These are phyloP conservation scores for Urophycis tenuis DNA, from an alignment of 2,797 vertebrate species.

Conservation along the genomic window DNA sequence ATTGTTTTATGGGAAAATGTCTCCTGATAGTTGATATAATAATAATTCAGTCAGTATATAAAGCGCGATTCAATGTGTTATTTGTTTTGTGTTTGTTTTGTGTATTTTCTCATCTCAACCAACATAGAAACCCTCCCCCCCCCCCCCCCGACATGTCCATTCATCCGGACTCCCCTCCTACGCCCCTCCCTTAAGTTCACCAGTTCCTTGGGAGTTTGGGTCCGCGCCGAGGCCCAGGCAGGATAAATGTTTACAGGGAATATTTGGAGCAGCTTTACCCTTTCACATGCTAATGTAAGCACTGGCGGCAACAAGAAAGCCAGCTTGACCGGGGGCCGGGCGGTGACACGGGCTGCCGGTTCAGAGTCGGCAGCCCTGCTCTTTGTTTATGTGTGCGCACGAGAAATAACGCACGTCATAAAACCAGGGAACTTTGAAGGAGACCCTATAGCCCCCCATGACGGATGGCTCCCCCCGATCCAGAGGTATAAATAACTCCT, in stretches of 20 bases:
- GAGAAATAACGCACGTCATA: constrained; percentile 84
- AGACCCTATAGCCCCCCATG: constrained; percentile 65
- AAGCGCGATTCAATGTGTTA: not conserved
- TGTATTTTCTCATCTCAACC: not conserved
- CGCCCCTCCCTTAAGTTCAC: constrained; percentile 26
- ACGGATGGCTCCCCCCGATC: constrained; percentile 65
- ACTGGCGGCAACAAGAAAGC: constrained; percentile 74
- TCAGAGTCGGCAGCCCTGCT: constrained; percentile 66
- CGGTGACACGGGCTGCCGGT: constrained; percentile 81
- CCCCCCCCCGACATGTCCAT: constrained; percentile 24
- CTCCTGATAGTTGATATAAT: not conserved
- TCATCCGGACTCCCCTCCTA: constrained; percentile 17
- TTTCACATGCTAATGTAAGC: constrained; percentile 76
- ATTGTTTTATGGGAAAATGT: not conserved
- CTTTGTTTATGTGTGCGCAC: constrained; percentile 79
- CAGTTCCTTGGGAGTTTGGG: constrained; percentile 43
- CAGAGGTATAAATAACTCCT: constrained; percentile 69
- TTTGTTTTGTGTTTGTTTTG: not conserved
- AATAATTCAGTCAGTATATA: not conserved
- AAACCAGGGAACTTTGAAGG: constrained; percentile 71
- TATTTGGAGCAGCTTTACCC: constrained; percentile 72
- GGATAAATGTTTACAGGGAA: constrained; percentile 69
- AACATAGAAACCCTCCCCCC: too few relatives aligned
- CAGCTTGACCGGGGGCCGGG: constrained; percentile 71
- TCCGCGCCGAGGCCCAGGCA: constrained; percentile 43